Percentiles rank a stretch among this genome's conserved stretches.
Conservation (phyloP, 2,797 vertebrate genomes). For the Numenius phaeopus region DNA sequence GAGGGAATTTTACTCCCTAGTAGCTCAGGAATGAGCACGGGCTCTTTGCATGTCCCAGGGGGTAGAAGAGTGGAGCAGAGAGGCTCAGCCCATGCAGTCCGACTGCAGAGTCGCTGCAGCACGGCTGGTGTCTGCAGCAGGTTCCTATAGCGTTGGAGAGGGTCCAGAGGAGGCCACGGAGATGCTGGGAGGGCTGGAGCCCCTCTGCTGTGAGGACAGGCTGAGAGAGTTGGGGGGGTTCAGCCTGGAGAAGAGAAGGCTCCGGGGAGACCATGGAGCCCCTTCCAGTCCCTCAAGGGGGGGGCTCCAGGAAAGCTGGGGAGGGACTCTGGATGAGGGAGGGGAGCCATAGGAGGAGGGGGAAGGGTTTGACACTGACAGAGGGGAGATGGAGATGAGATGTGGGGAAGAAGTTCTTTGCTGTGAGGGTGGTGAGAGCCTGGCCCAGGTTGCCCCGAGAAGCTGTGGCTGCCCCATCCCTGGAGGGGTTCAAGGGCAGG, state of each 20-base stretch:
- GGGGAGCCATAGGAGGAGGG: too few species aligned
- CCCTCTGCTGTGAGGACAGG: not conserved
- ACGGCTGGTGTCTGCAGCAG: not conserved
- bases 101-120: not conserved
- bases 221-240: not conserved
- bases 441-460: too few species aligned
- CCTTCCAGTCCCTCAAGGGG: too few species aligned
- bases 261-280: too few species aligned
- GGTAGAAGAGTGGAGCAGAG: not conserved
- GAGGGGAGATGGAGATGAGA: too few species aligned
- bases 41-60: accelerated
- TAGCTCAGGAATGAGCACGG: not conserved
- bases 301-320: too few species aligned
- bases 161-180: not conserved
- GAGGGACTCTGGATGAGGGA: too few species aligned
- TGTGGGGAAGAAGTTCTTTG: too few species aligned
- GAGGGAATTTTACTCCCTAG: not conserved
- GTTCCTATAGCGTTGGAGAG: too few species aligned
- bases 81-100: not conserved
- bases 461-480: not conserved
- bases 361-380: too few species aligned
- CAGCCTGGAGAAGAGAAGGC: not conserved
- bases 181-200: not conserved
- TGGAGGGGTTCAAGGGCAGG: too few species aligned
- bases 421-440: too few species aligned